Percentiles rank a stretch among this genome's conserved stretches.
phyloP scores from a whole-genome alignment of 2,797 vertebrate species.

The Bovichtus variegatus region DNA sequence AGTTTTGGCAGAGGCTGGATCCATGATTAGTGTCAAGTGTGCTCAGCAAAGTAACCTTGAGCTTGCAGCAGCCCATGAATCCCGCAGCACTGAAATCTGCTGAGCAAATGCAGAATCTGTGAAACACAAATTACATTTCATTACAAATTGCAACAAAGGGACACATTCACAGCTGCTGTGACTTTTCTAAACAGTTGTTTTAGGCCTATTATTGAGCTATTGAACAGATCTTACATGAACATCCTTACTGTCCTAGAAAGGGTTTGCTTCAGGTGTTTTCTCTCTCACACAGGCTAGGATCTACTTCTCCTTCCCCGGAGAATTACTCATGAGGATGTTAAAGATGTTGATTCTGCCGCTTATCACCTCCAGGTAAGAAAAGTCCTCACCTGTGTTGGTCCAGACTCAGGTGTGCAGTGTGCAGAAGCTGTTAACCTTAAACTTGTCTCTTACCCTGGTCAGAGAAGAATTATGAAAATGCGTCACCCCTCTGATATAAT shows the following conservation, averaged over 20 bases:
- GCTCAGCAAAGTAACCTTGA: not conserved
- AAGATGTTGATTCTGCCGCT: constrained; percentile 94
- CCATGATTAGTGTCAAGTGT: not conserved
- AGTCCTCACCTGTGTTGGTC: not conserved
- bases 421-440: not conserved
- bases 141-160: not conserved
- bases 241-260: not conserved
- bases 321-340: constrained; percentile 92
- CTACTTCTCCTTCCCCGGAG: constrained; percentile 92
- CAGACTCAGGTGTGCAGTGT: not conserved
- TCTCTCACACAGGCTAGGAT: constrained; percentile 87
- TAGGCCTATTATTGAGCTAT: not conserved
- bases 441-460: not conserved
- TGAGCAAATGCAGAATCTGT: not conserved
- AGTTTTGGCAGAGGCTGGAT: constrained; percentile 7
- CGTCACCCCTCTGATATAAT: not conserved
- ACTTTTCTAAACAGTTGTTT: not conserved
- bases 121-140: no score
- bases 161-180: not conserved
- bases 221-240: no score
- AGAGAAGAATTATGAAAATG: not conserved
- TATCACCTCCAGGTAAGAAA: constrained; percentile 91
- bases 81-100: not conserved
- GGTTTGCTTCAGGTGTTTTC: not conserved
- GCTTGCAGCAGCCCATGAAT: not conserved